Evolutionary conservation across 2,113 vertebrate genomes (phyloP).

Genomic region (human (Homo sapiens)): GRCh38 chr16:47607001-47607500

Average conservation of each 20-base stretch:
- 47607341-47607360: too few species aligned
- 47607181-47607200: background rate
- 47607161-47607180: background rate
- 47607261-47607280: background rate
- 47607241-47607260: background rate
- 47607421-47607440: background rate
- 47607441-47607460: background rate
- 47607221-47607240: background rate
- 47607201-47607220: background rate
- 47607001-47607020: too few species aligned
- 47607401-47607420: background rate
- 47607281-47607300: background rate
- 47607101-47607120: background rate
- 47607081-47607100: background rate
- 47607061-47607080: background rate
- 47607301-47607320: background rate
- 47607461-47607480: background rate
- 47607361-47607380: background rate
- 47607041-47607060: background rate
- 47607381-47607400: background rate
- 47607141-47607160: constrained; percentile 11
- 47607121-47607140: background rate
- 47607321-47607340: background rate
- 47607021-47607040: background rate
- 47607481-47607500: background rate